Base-by-base conservation (phyloP, 1,140 invertebrate species). In the Diplogasteroides magnus region DNA sequence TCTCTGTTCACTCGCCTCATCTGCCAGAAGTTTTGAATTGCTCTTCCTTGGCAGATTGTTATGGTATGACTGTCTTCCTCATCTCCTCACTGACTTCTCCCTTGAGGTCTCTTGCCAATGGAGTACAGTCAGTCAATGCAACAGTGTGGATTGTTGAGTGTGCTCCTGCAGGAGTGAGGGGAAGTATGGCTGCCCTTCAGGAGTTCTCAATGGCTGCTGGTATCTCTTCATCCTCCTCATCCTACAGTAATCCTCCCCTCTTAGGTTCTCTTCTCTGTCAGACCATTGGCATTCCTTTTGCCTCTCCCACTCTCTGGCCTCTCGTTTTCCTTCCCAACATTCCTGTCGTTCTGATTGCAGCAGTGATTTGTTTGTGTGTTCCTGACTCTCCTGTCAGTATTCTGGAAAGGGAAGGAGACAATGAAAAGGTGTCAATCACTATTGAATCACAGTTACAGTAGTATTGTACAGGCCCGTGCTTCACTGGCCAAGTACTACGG, bases 131-230 rank as follows among this genome's bases (percentile, higher is more conserved):
- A 11, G 74, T 75, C 1, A 75, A 75, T 59, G 71, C 71, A 1
- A 75, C 74, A 11, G 74, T 75, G 6, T 75, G 74, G 74, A 75
- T 75, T 27, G 74, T 75, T 15, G 74, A 75, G 61, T 73, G 71
- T 31, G 74, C 74, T 1, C 71, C 74, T 29, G 63, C 72, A 15
- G 56, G 67, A 23, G 66, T 68, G 23, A 14, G 74, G 6, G 74
- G 74, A 57, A 56, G 74, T 31, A 75, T 75, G 74, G 74, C 74
- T 14, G 72, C 71, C 2, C 74, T 75, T 72, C 74, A 75, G 31
- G 74, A 75, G 62, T 66, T 75, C 62, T 75, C 74, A 60, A 75
- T 75, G 74, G 72, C 71, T 28, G 31, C 70, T 15, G 72, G 67
- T 68, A n/a, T n/a, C n/a, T n/a, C n/a, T n/a, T n/a, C n/a, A n/a